Percentiles rank a stretch among this genome's conserved stretches.
Conservation (phyloP, 2,113 vertebrate genomes). For the Steatornis caripensis region DNA sequence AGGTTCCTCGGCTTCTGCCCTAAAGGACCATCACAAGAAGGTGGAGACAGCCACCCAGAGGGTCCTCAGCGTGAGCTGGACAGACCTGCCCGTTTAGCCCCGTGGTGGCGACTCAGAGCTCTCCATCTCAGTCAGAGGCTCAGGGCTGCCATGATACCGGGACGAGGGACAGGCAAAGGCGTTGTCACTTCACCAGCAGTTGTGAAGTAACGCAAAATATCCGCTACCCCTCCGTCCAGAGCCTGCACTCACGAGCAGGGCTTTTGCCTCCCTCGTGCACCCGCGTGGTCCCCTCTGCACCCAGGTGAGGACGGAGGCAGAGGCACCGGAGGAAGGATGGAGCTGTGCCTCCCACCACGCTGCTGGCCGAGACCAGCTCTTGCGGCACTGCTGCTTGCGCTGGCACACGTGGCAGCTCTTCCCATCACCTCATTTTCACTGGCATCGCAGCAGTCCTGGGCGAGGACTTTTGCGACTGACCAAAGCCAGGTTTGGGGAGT, state of each 20-base stretch:
- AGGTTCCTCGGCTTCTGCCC: too few relatives aligned
- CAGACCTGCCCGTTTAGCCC: too few relatives aligned
- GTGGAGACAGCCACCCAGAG: too few relatives aligned
- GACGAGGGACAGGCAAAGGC: not conserved
- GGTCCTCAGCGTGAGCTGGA: too few relatives aligned
- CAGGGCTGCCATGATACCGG: fast-evolving
- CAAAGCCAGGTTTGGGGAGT: not conserved
- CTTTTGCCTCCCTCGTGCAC: too few relatives aligned
- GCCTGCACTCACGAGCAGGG: too few relatives aligned
- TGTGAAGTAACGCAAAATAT: too few relatives aligned
- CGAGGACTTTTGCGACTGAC: too few relatives aligned
- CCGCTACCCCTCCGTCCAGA: too few relatives aligned
- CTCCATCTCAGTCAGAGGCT: fast-evolving
- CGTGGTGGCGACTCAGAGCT: not conserved
- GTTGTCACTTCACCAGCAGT: not conserved
- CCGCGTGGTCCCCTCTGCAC: too few relatives aligned
- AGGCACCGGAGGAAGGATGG: not conserved
- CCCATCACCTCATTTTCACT: not conserved
- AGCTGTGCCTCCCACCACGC: fast-evolving
- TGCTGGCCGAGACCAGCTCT: not conserved
- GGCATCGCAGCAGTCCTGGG: not conserved
- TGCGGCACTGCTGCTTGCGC: fast-evolving
- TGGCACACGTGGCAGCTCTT: not conserved
- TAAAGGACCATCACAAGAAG: too few relatives aligned
- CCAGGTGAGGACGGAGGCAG: not conserved